Evolutionary conservation across 2,113 vertebrate genomes (phyloP).

Genomic region (Thalassoma bifasciatum): DNA sequence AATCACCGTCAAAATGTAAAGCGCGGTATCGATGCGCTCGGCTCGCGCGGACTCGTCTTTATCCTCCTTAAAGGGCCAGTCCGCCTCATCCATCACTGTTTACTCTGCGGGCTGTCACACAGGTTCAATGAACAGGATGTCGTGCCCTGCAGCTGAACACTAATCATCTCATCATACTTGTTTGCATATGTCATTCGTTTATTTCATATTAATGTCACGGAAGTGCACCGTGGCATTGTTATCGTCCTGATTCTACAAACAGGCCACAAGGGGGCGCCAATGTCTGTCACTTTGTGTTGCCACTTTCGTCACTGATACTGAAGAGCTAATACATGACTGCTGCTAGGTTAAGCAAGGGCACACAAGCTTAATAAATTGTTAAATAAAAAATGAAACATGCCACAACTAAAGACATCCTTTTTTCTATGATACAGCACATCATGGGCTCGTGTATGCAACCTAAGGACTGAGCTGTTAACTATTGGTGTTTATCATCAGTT

Average conservation of each 20-base stretch:
- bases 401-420: no score
- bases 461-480: no score
- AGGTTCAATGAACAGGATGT: not conserved
- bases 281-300: not conserved
- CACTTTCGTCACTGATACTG: not conserved
- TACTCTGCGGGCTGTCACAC: slow-evolving; percentile 1
- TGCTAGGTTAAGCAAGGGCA: not conserved
- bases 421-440: no score
- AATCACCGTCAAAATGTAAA: slow-evolving; percentile 13
- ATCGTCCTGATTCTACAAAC: not conserved
- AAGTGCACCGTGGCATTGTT: no score
- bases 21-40: slow-evolving; percentile 58
- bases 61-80: slow-evolving; percentile 78
- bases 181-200: not conserved
- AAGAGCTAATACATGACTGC: not conserved
- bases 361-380: no score
- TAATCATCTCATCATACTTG: not conserved
- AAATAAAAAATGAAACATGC: no score
- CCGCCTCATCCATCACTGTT: not conserved
- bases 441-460: no score
- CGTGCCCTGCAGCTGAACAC: not conserved
- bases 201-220: not conserved
- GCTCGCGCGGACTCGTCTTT: slow-evolving; percentile 35
- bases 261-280: slow-evolving; percentile 25
- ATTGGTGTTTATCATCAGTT: no score